A percentile compares a stretch with the other conserved stretches of the same genome.
Conservation (phyloP, 2,113 vertebrate genomes). For the Leptobrachium ailaonicum region DNA sequence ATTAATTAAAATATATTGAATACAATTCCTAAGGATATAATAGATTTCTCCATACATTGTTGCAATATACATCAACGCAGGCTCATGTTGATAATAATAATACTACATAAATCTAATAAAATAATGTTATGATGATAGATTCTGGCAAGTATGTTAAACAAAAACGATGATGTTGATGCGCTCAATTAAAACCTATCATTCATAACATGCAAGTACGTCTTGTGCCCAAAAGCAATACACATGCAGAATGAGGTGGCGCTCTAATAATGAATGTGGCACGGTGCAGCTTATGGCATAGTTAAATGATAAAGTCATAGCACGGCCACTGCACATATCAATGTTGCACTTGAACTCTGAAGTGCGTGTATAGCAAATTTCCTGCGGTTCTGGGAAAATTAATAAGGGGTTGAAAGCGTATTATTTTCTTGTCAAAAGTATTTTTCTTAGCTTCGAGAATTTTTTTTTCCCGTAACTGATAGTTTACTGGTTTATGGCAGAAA, state of each 20-base stretch:
- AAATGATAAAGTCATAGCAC: constrained; percentile 10
- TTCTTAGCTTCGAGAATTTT: constrained; percentile 7
- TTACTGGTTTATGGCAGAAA: constrained; percentile 33
- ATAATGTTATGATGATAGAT: not conserved
- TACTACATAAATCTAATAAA: not conserved
- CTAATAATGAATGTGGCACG: not conserved
- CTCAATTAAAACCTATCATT: not conserved
- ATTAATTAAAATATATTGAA: too few relatives aligned
- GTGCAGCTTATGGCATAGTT: not conserved
- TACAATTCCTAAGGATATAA: too few relatives aligned
- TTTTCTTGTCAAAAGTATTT: constrained; percentile 40
- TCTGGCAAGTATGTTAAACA: not conserved
- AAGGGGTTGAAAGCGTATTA: constrained; percentile 22
- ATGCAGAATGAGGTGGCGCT: not conserved
- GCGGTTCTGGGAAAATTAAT: constrained; percentile 13
- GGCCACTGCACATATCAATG: constrained; percentile 7
- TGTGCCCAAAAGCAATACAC: not conserved
- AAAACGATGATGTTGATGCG: not conserved
- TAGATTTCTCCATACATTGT: too few relatives aligned
- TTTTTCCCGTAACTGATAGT: constrained; percentile 31
- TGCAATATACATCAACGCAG: too few relatives aligned
- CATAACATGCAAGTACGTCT: not conserved
- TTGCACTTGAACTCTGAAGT: constrained; percentile 1
- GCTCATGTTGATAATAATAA: too few relatives aligned
- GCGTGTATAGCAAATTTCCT: constrained; percentile 8